Evolutionary conservation across 1,140 invertebrate genomes (phyloP), one percentile per base, ranked within the genome.

Genomic region (Drosophila pandora): DNA sequence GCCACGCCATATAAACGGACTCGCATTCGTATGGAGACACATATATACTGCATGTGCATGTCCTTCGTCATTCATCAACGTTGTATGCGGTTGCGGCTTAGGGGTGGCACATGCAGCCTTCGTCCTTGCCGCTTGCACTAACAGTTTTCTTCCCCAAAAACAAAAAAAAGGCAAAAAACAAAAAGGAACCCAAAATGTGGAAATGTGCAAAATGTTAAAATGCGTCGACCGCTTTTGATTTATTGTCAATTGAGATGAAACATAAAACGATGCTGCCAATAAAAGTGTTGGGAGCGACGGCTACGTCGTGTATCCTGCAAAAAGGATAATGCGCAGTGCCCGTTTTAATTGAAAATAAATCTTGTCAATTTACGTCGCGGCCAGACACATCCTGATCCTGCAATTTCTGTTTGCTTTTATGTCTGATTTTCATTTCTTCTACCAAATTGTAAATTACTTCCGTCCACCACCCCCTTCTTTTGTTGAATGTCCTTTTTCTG

Each of bases 261-360:
- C 65, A 87, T 82, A 76, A 83, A 87, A 88, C 67, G 68, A 71
- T 53, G 79, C 75, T 87, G 83, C 83, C 83, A 87, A 88, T 87
- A 82, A 82, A 74, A 82, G 75, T 82, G 69, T 64, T 65, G 68
- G 13, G 17, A 61, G 53, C 48, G 32, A 34, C 21, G 47, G 34
- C 17, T 21, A 23, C 32, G 45, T 41, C 32, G 68, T 43, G 17
- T 56, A 22, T 37, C 47, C 49, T 57, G 37, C 63, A 59, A 62
- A 64, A 71, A 81, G 71, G 78, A 83, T 88, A 87, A 88, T 87
- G 82, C 59, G 75, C 59, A 69, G 59, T 57, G 71, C 81, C 85
- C 71, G 79, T 72, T 87, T 87, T 87, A 87, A 88, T 88, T 87
- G 79, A 87, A 87, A 79, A 87, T 87, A 87, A 88, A 88, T 87